Evolutionary conservation across 2,113 vertebrate species (phyloP), one percentile per base, ranked within the genome.

Genomic region (Psettodes erumei): DNA sequence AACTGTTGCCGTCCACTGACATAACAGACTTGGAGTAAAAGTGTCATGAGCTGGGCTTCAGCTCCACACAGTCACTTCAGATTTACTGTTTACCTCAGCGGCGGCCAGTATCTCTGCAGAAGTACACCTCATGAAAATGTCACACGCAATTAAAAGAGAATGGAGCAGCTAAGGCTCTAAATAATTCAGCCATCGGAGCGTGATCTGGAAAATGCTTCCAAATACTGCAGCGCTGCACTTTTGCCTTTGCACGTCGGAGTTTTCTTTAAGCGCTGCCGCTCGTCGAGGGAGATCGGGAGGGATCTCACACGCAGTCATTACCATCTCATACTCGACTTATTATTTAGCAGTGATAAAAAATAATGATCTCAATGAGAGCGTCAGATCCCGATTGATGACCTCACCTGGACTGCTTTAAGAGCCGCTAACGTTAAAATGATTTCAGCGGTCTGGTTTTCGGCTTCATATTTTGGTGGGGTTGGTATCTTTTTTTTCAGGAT

Each of bases 81-180:
- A 87, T 85, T 83, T 85, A 86, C 80, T 88, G 88, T 92, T 90
- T 89, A 89, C 74, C 28, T 68, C 70, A 35, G 75, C 61, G 75
- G 76, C 66, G 71, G 70, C 19, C 71, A 81, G 72, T 50, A 11
- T 71, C 62, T 80, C 50, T 75, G 81, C 91, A 88, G 82, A 83
- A 77, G 74, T 85, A 91, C 86, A 89, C 74, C 81, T 87, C 85
- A 47, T 85, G 86, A 82, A 92, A 92, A 93, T 90, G 92, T 90
- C 90, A 92, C 88, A 82, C 73, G 81, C 88, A 93, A 93, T 93
- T 93, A 92, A 91, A 83, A 85, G 85, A 85, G 84, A 82, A 86
- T 37, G 58, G 73, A 84, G 85, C 75, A 40, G 71, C 73, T 78
- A 72, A 19, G 68, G 63, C 83, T 77, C 68, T 93, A 91, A 94